Base-by-base conservation (phyloP, 30 jellyfish, hydroid and myxozoan genomes). In the Nemopilema nomurai region DNA sequence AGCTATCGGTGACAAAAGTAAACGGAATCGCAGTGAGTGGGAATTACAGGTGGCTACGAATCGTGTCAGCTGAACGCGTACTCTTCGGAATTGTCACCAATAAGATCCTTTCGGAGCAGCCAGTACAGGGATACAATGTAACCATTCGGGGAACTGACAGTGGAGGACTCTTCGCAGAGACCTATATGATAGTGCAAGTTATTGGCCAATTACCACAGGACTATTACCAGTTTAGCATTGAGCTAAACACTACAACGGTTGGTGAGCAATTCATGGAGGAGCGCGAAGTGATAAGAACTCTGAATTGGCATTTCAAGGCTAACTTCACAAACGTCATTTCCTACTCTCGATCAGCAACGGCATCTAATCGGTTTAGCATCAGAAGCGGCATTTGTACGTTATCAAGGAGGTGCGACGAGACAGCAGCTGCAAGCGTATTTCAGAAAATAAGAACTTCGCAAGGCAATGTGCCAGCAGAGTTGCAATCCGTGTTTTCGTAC, bases 91-190 rank as follows among this genome's bases (percentile, higher is more conserved):
- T 81, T 31, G 80, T 89, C 18, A 81, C 96, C 0, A 52, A 84
- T 28, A 22, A n/a, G 31, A 96, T 89, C 27, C 65, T 94, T 13
- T 18, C 30, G 31, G 62, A 77, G 69, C 96, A 87, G 69, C 92
- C 91, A 1, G 8, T 74, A 17, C 31, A 62, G 1, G 97, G 97
- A 57, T 89, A 89, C 67, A 85, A 76, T 65, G 62, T 93, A 3
- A 93, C 97, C 13, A 83, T 93, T 19, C 74, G 98, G 85, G 98
- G 92, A 28, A 90, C 90, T 21, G 98, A 93, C 63, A 72, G 81
- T 0, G 92, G 90, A 0, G 94, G 90, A 28, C 69, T 68, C 18
- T 89, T 67, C 66, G 97, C 77, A 30, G 98, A 93, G 78, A 71
- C 97, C 9, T 63, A 51, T 62, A 62, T 96, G 32, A 85, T 76